These are phyloP conservation scores for Macropodus opercularis DNA, from an alignment of 2,797 vertebrate genomes.

Conservation along the genomic window DNA sequence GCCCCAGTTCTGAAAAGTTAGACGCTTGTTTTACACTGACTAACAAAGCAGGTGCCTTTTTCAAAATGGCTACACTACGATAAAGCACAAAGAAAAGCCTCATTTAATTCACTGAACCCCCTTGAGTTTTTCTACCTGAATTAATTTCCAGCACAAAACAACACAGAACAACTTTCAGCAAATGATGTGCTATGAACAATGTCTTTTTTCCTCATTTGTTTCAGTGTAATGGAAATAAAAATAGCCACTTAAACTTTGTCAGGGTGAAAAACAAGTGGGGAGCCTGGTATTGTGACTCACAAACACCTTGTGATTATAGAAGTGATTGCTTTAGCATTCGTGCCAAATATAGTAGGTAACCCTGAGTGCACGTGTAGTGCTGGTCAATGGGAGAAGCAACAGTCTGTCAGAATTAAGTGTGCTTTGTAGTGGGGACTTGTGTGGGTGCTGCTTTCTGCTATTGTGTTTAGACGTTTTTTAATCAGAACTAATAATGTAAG, in stretches of 20 bases:
- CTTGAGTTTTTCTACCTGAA: conserved; percentile 39
- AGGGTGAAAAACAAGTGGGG: conserved; percentile 34
- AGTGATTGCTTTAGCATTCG: conserved; percentile 37
- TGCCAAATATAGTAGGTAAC: background rate
- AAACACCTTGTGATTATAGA: conserved; percentile 6
- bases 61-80: conserved; percentile 16
- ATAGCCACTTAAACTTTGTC: conserved; percentile 41
- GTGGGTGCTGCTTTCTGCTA: conserved; percentile 9
- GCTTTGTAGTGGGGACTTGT: background rate
- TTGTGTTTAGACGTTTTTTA: conserved; percentile 13
- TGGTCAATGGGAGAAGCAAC: conserved; percentile 24
- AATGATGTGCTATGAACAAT: conserved; percentile 22
- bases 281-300: conserved; percentile 21
- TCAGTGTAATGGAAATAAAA: conserved; percentile 45
- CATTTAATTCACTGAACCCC: conserved; percentile 38
- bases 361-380: background rate
- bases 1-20: conserved; percentile 17
- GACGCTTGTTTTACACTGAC: conserved; percentile 39
- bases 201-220: conserved; percentile 6
- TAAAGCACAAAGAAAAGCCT: conserved; percentile 18
- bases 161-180: conserved; percentile 38
- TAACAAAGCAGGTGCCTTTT: conserved; percentile 35
- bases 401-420: conserved; percentile 14
- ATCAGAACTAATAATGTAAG: background rate
- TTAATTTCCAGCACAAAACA: conserved; percentile 50